Base-by-base conservation (phyloP, 2,113 vertebrate species). In the Heterocephalus glaber region DNA sequence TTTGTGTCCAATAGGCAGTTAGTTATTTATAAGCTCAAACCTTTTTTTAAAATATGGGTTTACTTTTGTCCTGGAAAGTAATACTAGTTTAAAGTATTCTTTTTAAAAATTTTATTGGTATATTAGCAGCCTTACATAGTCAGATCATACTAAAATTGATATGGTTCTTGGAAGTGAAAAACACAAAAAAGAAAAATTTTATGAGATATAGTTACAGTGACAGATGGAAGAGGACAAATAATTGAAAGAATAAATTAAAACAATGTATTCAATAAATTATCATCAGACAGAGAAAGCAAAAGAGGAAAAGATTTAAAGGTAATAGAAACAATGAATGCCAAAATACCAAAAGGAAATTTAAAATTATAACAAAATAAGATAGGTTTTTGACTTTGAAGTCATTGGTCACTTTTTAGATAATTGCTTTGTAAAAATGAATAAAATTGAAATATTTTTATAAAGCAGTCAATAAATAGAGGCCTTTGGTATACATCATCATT, bases 1-100 rank as follows among this genome's bases (percentile, higher is more conserved):
- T 72, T 10, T 1, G 20, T 20, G 38, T 11, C 3, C n/a, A 41
- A 22, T 41, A 72, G 5, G 9, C 47, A 38, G 14, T 70, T 70
- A 38, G 12, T 38, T 70, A 38, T 22, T 9, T 3, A 20, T 20
- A 38, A 20, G n/a, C 47, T 77, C 38, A 52, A n/a, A n/a, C n/a
- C n/a, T 65, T 74, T 86, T 70, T 77, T 49, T n/a, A 4, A 56
- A 89, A 86, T 38, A 14, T 65, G 19, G 2, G 83, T 86, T 92
- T 83, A 41, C 87, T 92, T 80, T 90, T 79, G 60, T 80, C 58
- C 33, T 88, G 66, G 16, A 85, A 90, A 86, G 17, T 6, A 68
- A 33, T 60, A 61, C 66, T 88, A 58, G 81, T 96, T 94, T 96
- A 17, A 92, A 74, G n/a, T n/a, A n/a, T n/a, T n/a, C n/a, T n/a